These are phyloP conservation scores for Antedon mediterranea DNA, from an alignment of 53 echinoderm and acorn worm genomes.

Conservation along the genomic window DNA sequence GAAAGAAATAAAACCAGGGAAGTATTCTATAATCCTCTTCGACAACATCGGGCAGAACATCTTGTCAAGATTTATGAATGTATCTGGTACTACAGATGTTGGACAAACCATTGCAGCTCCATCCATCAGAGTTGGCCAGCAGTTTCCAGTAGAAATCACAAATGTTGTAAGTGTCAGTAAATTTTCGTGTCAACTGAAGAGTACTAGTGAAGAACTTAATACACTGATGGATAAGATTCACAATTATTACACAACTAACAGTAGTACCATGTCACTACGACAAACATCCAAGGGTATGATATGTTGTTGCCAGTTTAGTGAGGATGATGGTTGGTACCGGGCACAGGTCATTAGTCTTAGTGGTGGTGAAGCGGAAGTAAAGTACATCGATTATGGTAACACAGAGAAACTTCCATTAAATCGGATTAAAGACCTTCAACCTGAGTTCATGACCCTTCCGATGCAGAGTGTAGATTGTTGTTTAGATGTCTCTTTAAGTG, in stretches of 20 bases:
- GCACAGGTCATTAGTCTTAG: conserved; percentile 24
- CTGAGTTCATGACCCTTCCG: conserved; percentile 29
- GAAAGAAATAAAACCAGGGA: background rate
- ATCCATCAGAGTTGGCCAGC: background rate
- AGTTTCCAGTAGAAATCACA: conserved; percentile 33
- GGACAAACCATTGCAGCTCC: background rate
- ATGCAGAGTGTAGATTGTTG: conserved; percentile 28
- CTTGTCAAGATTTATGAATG: background rate
- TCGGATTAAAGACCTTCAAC: conserved; percentile 38
- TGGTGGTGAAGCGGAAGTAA: conserved; percentile 31
- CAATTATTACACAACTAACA: conserved; percentile 15
- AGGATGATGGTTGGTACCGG: conserved; percentile 86
- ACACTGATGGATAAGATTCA: conserved; percentile 36
- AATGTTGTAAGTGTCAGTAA: conserved; percentile 48
- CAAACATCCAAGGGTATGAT: conserved; percentile 17
- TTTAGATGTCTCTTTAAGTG: conserved; percentile 8
- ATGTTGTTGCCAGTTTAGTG: conserved; percentile 64
- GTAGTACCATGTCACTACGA: background rate
- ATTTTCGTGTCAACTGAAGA: conserved; percentile 59
- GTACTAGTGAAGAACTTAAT: conserved; percentile 28
- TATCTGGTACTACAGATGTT: background rate
- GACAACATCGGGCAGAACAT: background rate
- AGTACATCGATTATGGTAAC: conserved; percentile 83
- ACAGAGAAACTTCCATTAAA: conserved; percentile 70
- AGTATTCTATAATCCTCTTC: background rate